Base-by-base conservation (phyloP, 2,888 invertebrate species). In the Cremastobaeus sp. region DNA sequence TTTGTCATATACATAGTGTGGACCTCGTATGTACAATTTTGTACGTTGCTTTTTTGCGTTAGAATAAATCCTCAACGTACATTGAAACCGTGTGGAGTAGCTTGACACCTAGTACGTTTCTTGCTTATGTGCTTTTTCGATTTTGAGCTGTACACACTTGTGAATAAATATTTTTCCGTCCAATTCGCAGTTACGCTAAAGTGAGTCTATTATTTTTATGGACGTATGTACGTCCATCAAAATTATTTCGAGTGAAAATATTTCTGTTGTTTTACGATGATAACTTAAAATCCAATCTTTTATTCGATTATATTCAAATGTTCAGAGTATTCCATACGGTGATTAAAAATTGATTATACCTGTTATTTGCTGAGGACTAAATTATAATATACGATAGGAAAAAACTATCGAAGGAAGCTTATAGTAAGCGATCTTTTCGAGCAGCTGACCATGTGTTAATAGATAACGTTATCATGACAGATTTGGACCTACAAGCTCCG, bases 401-500 rank as follows among this genome's bases (percentile, higher is more conserved):
- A 39, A 43, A 30, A 41, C 12, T 17, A 28, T 12, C 41, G 14
- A 9, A 18, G 18, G 30, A 60, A 48, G 35, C 11, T 20, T 18
- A 11, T n/a, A 15, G 25, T 43, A 11, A 6, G 6, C 21, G 17
- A 50, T 59, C 59, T 41, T 57, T 59, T 59, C 41, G 28, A 57
- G 35, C 45, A 52, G 20, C 12, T 48, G 45, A 15, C 37, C 68
- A 59, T 68, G 68, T 52, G 68, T 69, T 69, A 69, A 69, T 52
- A 69, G 69, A 69, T 69, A 69, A 69, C 69, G 35, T 25, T 37
- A 54, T 52, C 69, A 47, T 69, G 69, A 60, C 54, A 39, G 59
- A 69, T 69, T 59, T 60, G 52, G 54, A 11, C 37, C 45, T 59
- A 18, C 57, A 30, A 30, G 37, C 59, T 52, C 43, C 52, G 32